phyloP scores from a whole-genome alignment of 1,140 invertebrate species.

The Drosophila busckii region DNA sequence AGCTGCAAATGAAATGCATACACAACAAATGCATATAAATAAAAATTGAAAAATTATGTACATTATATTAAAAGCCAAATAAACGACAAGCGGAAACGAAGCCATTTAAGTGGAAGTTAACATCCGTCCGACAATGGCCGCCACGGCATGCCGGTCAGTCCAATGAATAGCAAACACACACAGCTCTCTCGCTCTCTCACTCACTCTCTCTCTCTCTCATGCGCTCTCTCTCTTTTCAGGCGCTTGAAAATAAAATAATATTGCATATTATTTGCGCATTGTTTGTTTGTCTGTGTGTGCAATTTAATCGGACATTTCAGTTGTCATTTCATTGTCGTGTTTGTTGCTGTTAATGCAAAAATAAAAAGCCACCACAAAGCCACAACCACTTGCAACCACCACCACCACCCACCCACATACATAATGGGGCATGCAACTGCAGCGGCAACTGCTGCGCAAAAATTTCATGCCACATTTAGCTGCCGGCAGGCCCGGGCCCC shows the following conservation, averaged over 20 bases:
- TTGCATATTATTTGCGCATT: constrained; percentile 75
- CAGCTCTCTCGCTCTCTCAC: not conserved
- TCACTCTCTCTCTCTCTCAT: not conserved
- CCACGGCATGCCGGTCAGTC: constrained; percentile 33
- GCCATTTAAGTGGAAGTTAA: constrained; percentile 78
- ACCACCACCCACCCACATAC: constrained; percentile 9
- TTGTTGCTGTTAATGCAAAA: constrained; percentile 76
- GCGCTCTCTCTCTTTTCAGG: constrained; percentile 3
- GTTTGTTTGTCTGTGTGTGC: constrained; percentile 14
- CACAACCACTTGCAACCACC: constrained; percentile 28
- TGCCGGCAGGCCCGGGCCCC: constrained; percentile 21
- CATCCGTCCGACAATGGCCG: constrained; percentile 70
- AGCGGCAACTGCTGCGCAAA: constrained; percentile 31
- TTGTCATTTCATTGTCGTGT: constrained; percentile 77
- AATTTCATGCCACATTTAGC: constrained; percentile 55
- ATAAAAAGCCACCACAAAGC: constrained; percentile 58
- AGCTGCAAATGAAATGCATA: constrained; percentile 68
- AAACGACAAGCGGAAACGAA: constrained; percentile 77
- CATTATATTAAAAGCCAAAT: constrained; percentile 75
- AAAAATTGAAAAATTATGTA: constrained; percentile 77
- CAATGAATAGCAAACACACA: constrained; percentile 42
- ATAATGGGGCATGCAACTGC: not conserved
- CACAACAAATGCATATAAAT: constrained; percentile 59
- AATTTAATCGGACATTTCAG: constrained; percentile 71
- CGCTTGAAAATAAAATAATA: constrained; percentile 71